A percentile compares a stretch with the other conserved stretches of the same genome.
Conservation (phyloP, 2,113 vertebrate species). For the Octodon degus region DNA sequence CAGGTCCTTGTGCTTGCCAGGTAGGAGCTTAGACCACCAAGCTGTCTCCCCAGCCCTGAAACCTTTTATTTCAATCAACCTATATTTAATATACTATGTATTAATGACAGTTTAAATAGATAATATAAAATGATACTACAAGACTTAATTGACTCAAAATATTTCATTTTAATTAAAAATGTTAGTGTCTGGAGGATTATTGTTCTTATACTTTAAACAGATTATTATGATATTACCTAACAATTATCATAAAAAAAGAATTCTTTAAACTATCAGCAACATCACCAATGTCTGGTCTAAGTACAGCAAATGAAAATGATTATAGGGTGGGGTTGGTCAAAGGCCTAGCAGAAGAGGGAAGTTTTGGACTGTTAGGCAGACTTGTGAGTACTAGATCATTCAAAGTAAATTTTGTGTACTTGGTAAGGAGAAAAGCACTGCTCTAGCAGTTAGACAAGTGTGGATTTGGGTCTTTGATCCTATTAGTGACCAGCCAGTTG, state of each 20-base stretch:
- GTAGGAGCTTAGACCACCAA: too few species aligned
- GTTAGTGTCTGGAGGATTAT: not conserved
- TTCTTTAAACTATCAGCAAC: not conserved
- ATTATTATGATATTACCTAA: constrained; percentile 2
- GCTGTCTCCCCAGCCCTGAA: too few species aligned
- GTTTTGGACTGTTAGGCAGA: not conserved
- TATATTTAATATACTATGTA: not conserved
- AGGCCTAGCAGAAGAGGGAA: not conserved
- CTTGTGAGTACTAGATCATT: not conserved
- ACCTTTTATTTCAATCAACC: constrained; percentile 1
- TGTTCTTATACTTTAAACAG: not conserved
- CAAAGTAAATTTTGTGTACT: not conserved
- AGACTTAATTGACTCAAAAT: constrained; percentile 18
- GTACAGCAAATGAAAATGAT: not conserved
- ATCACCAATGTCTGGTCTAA: not conserved
- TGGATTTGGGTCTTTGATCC: not conserved
- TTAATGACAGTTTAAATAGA: not conserved
- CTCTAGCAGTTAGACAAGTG: not conserved
- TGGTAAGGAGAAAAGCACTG: not conserved
- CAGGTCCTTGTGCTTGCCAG: too few species aligned
- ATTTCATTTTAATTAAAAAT: constrained; percentile 17
- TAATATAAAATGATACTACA: not conserved
- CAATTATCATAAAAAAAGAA: not conserved
- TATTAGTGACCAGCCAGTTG: not conserved
- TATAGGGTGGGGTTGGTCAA: not conserved